These are phyloP conservation scores for Camelus dromedarius DNA, from an alignment of 2,113 vertebrate species.

Conservation along the genomic window DNA sequence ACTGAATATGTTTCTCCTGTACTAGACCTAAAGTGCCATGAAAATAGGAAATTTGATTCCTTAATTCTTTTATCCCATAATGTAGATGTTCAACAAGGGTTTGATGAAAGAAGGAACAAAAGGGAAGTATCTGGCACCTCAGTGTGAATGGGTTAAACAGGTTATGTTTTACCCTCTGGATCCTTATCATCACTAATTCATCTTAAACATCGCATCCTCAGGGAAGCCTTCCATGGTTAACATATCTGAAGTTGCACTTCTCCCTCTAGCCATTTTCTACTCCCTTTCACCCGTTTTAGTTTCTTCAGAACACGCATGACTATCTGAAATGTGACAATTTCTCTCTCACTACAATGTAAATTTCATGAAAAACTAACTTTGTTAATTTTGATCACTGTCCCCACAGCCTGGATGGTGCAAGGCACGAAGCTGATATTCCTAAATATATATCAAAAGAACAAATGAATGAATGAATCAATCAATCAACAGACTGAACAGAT, in stretches of 20 bases:
- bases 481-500: not conserved
- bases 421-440: not conserved
- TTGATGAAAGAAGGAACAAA: not conserved
- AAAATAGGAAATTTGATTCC: not conserved
- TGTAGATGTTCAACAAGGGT: not conserved
- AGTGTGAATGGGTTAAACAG: not conserved
- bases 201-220: not conserved
- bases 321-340: not conserved
- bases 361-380: not conserved
- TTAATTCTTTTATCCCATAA: not conserved
- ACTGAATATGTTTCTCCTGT: not conserved
- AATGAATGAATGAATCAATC: not conserved
- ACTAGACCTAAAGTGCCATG: not conserved
- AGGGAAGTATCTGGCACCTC: not conserved
- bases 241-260: not conserved
- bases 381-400: not conserved
- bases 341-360: not conserved
- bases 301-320: not conserved
- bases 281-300: not conserved
- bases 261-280: not conserved
- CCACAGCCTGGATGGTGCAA: not conserved
- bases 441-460: not conserved
- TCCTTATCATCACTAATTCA: not conserved
- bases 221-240: not conserved
- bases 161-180: not conserved